Evolutionary conservation across 2,113 vertebrate species (phyloP).

Genomic region (Lichenostomus cassidix): DNA sequence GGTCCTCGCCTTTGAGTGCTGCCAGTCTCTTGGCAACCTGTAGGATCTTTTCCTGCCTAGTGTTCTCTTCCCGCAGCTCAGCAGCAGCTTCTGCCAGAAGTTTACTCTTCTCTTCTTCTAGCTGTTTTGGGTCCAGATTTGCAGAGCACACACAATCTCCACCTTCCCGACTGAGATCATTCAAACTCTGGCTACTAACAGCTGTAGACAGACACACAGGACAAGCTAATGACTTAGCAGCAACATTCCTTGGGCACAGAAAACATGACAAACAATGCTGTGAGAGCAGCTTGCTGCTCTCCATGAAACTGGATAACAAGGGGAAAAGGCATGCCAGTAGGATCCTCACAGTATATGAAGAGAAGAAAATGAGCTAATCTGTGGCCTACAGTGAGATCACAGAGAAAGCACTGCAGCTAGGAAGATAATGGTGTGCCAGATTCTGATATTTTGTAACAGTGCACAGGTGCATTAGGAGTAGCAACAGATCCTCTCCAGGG

Average conservation of each 20-base stretch:
- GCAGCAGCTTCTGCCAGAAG: slow-evolving; percentile 85
- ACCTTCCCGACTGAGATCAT: slow-evolving; percentile 82
- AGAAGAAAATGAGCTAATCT: neutral
- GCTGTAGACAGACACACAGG: slow-evolving; percentile 45
- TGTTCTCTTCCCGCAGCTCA: slow-evolving; percentile 82
- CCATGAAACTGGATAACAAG: neutral
- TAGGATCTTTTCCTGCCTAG: slow-evolving; percentile 82
- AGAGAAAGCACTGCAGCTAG: neutral
- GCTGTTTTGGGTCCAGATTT: slow-evolving; percentile 73
- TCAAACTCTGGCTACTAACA: slow-evolving; percentile 68
- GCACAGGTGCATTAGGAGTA: neutral
- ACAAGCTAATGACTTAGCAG: neutral
- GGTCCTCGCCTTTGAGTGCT: slow-evolving; percentile 85
- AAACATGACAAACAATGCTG: neutral
- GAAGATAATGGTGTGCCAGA: neutral
- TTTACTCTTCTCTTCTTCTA: slow-evolving; percentile 84
- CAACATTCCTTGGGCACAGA: neutral
- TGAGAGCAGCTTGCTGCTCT: neutral
- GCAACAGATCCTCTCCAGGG: neutral
- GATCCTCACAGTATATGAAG: neutral
- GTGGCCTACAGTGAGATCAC: neutral
- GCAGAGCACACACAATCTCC: slow-evolving; percentile 45
- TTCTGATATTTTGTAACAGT: neutral
- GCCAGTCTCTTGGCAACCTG: slow-evolving; percentile 87
- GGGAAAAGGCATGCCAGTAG: neutral